Base-by-base conservation (phyloP, 2,888 invertebrate genomes). In the Agrotis clavis region DNA sequence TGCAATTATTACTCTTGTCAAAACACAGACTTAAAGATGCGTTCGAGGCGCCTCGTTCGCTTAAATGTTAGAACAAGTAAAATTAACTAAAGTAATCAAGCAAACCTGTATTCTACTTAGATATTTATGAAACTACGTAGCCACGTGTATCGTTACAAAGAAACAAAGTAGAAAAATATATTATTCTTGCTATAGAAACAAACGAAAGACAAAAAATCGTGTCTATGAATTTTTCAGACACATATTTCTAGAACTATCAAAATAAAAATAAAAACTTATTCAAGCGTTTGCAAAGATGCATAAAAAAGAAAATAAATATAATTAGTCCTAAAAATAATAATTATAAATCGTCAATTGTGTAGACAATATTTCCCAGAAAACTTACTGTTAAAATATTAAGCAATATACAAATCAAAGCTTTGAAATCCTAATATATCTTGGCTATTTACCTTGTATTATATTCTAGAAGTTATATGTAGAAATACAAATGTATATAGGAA, bases 261-360 rank as follows among this genome's bases (percentile, higher is more conserved):
- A 71, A 53, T 48, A 35, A 21, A 50, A 60, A 57, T 0, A 56
- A 21, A 41, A 41, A 41, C 9, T 11, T 51, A n/a, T 9, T 25
- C 21, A 47, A 57, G 2, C 18, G 13, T 51, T 19, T 53, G 11
- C 57, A 68, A 67, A 73, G 50, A 72, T 16, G 19, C 68, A 69
- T 67, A 60, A 21, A 57, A 53, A 56, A 50, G 13, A 48, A 61
- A 59, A 48, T 0, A 59, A 54, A 67, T 63, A 59, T 63, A 77
- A 72, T 76, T 73, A 82, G 69, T 54, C 35, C 21, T 73, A 72
- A 71, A 41, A 70, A 68, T 74, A 47, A 71, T 74, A 77, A 83
- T 83, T 84, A 83, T 83, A 80, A 86, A 86, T 69, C 79, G 94
- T 94, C 95, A 95, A 95, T 95, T 95, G 93, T 90, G 88, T 94